Conservation (phyloP, 2,113 vertebrate species). For the Pelmatolapia mariae region DNA sequence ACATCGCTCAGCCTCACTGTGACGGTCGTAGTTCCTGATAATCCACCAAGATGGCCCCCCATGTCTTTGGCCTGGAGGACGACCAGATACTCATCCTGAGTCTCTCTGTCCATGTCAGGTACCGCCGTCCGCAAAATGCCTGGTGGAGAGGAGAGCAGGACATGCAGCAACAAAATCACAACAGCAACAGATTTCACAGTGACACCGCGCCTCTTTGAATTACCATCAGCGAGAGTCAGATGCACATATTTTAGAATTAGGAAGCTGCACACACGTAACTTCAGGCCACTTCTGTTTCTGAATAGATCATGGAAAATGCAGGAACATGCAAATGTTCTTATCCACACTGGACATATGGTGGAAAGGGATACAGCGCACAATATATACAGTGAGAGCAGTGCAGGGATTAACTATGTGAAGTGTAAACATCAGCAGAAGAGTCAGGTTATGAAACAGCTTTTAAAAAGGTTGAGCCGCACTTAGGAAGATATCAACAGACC, state of each 20-base stretch:
- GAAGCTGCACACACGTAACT: not conserved
- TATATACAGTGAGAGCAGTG: not conserved
- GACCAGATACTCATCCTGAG: constrained; percentile 81
- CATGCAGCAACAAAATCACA: not conserved
- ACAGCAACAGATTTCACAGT: constrained; percentile 22
- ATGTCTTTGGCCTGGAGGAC: constrained; percentile 89
- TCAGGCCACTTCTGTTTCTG: not conserved
- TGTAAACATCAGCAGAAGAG: not conserved
- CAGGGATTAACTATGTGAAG: not conserved
- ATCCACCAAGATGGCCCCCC: constrained; percentile 85
- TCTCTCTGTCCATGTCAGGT: constrained; percentile 87
- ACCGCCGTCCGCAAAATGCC: constrained; percentile 81
- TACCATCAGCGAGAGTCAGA: constrained; percentile 14
- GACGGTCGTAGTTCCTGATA: constrained; percentile 84
- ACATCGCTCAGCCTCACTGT: constrained; percentile 81
- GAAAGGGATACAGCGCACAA: not conserved
- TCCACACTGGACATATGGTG: not conserved
- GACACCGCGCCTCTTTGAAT: not conserved
- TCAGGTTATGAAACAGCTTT: not conserved
- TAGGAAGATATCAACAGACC: constrained; percentile 57
- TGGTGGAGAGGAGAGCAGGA: constrained; percentile 22
- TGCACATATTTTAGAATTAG: not conserved
- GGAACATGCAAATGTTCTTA: not conserved
- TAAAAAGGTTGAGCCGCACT: not conserved
- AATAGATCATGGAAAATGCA: not conserved